Conservation (phyloP, 2,113 vertebrate species). For the Tragelaphus strepsiceros region DNA sequence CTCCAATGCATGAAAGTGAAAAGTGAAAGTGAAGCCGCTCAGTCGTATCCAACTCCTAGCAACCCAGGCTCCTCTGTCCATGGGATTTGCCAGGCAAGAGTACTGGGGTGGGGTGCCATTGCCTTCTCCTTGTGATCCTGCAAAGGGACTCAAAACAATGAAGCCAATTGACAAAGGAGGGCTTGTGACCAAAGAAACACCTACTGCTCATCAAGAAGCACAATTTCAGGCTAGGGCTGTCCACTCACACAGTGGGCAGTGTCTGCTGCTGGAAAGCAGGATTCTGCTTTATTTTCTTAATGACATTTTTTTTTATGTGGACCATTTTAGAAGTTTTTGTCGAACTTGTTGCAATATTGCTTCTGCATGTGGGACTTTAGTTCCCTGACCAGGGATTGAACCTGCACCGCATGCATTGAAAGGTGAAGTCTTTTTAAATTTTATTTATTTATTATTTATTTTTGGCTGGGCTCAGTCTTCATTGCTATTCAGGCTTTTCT, state of each 20-base stretch:
- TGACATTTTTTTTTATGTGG: neutral
- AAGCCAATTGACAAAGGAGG: neutral
- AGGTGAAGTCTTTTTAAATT: neutral
- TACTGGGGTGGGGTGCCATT: no score
- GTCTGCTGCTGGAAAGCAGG: neutral
- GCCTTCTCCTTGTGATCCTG: no score
- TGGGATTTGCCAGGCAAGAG: no score
- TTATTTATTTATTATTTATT: neutral
- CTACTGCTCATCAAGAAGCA: neutral
- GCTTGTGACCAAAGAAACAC: neutral
- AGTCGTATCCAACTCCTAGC: no score
- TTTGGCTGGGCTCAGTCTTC: neutral
- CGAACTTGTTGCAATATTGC: neutral
- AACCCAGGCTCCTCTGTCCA: no score
- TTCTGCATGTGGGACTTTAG: neutral
- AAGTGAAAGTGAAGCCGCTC: no score
- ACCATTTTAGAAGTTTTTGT: neutral
- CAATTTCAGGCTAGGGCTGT: neutral
- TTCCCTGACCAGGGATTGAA: neutral
- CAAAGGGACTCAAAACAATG: neutral
- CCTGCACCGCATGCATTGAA: neutral
- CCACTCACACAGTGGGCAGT: rapidly evolving
- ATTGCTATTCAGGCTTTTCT: neutral
- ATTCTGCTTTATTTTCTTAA: neutral
- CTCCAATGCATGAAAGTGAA: no score